These are phyloP conservation scores for Etheostoma nigrum DNA, from an alignment of 2,797 vertebrate species.

Conservation along the genomic window DNA sequence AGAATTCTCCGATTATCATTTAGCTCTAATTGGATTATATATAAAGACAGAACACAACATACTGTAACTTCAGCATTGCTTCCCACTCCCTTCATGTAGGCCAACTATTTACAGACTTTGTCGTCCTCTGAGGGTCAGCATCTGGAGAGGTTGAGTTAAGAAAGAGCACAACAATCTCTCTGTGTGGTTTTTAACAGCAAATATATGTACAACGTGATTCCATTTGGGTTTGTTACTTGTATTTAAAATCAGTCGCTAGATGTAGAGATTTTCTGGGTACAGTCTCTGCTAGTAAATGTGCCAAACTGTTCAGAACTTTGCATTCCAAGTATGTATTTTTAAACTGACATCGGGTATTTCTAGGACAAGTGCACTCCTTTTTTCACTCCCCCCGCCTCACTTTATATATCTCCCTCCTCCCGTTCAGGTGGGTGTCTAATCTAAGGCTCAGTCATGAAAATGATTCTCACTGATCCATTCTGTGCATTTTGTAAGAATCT, in stretches of 20 bases:
- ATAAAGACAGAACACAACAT: constrained; percentile 62
- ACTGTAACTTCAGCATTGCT: constrained; percentile 50
- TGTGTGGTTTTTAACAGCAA: constrained; percentile 13
- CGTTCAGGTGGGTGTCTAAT: constrained; percentile 62
- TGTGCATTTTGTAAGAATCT: constrained; percentile 6
- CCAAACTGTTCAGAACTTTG: constrained; percentile 58
- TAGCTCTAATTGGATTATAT: constrained; percentile 80
- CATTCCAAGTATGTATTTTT: constrained; percentile 77
- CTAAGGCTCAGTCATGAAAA: constrained; percentile 39
- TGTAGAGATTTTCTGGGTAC: constrained; percentile 28
- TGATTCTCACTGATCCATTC: constrained; percentile 39
- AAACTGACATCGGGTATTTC: constrained; percentile 74
- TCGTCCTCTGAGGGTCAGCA: constrained; percentile 52
- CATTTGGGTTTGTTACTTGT: constrained; percentile 2
- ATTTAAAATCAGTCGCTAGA: constrained; percentile 1
- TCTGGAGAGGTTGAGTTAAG: constrained; percentile 46
- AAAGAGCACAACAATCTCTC: constrained; percentile 36
- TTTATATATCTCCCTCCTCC: constrained; percentile 48
- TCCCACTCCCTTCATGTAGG: constrained; percentile 50
- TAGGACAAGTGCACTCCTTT: constrained; percentile 72
- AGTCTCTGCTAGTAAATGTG: constrained; percentile 52
- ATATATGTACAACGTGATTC: neutral
- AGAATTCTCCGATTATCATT: constrained; percentile 68
- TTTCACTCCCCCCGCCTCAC: constrained; percentile 48
- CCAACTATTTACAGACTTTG: constrained; percentile 62